phyloP scores from a whole-genome alignment of 2,888 invertebrate species.

The Sarcophaga subvicina region DNA sequence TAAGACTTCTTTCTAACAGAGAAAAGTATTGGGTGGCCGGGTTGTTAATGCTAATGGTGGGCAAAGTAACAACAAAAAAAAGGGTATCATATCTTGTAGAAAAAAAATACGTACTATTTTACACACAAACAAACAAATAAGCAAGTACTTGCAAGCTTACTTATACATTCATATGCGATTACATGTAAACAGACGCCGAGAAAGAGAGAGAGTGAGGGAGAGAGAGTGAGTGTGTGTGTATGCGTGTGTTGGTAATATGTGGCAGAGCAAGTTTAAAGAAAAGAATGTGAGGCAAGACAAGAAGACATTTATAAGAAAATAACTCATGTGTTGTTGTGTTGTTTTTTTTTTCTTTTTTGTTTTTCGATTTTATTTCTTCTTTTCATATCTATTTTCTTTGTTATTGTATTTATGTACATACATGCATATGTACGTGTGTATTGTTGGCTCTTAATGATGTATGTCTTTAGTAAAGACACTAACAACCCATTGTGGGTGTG shows the following conservation, averaged over 20 bases:
- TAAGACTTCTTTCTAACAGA: conserved; percentile 62
- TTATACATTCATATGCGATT: conserved; percentile 59
- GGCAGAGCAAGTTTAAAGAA: background rate
- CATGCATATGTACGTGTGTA: conserved; percentile 71
- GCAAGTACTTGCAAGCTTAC: conserved; percentile 41
- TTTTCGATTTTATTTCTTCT: background rate
- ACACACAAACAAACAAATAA: conserved; percentile 34
- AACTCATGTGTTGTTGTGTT: conserved; percentile 55
- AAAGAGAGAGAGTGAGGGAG: conserved; percentile 49
- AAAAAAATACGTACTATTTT: conserved; percentile 48
- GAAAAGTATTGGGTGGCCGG: background rate
- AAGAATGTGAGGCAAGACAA: conserved; percentile 21
- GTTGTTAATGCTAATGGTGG: background rate
- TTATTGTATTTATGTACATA: conserved; percentile 19
- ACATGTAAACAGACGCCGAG: conserved; percentile 55
- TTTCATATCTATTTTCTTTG: background rate
- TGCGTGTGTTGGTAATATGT: conserved; percentile 69
- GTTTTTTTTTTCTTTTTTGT: background rate
- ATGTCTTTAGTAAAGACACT: conserved; percentile 16
- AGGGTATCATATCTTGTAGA: conserved; percentile 52
- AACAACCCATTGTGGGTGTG: background rate
- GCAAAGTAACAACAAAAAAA: conserved; percentile 31
- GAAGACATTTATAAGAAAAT: conserved; percentile 61
- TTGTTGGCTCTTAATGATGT: conserved; percentile 46
- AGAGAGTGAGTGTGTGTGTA: background rate